phyloP scores from a whole-genome alignment of 1,140 invertebrate species.

The Delia radicum region DNA sequence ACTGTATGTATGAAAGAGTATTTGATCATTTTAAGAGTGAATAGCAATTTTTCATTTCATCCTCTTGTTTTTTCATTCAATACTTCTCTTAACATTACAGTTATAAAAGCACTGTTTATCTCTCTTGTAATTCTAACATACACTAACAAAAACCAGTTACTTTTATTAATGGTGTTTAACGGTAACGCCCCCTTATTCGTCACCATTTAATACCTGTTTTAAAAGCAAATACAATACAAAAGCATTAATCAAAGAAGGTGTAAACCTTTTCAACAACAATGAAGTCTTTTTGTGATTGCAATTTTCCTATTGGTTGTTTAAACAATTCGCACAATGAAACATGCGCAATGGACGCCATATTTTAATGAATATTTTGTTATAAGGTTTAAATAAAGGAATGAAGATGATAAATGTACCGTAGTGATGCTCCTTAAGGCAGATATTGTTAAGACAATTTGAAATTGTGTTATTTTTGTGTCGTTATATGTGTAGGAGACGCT shows the following conservation, averaged over 20 bases:
- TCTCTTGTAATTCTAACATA: not conserved
- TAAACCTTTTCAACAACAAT: not conserved
- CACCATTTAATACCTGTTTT: not conserved
- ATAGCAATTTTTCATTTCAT: too few species aligned
- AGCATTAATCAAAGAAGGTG: not conserved
- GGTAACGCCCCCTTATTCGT: not conserved
- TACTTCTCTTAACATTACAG: not conserved
- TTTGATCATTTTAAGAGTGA: too few species aligned
- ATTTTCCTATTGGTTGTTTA: not conserved
- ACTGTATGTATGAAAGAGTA: too few species aligned
- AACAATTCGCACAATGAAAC: not conserved
- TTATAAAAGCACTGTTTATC: not conserved
- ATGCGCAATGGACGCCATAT: not conserved
- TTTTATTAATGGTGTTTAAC: not conserved
- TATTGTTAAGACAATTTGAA: not conserved
- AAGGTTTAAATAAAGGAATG: not conserved
- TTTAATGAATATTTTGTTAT: not conserved
- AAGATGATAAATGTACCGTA: too few species aligned
- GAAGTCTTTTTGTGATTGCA: not conserved
- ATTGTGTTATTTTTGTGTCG: not conserved
- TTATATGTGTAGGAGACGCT: not conserved
- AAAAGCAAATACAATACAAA: not conserved
- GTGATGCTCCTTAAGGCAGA: not conserved
- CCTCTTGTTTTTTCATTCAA: too few species aligned
- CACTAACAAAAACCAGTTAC: not conserved